A percentile compares a stretch with the other conserved stretches of the same genome.
Evolutionary conservation across 64 coral and sea anemone species (phyloP).

Genomic region (Dendronephthya gigantea): DNA sequence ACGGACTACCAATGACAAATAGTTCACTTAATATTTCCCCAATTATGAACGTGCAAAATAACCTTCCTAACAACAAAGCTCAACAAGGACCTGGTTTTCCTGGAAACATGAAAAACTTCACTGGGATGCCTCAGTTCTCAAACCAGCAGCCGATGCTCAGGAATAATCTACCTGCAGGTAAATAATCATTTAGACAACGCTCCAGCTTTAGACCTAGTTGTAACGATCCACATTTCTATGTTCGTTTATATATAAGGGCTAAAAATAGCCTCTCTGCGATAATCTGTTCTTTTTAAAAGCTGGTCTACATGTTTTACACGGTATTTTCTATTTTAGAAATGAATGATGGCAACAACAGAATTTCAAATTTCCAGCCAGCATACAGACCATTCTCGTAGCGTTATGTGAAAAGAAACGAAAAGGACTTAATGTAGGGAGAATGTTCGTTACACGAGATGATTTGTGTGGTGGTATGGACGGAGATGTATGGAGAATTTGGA

Average conservation of each 20-base stretch:
- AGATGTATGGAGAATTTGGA: not conserved
- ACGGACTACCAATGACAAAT: not conserved
- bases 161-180: not conserved
- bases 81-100: not conserved
- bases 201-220: no score
- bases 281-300: no score
- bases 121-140: not conserved
- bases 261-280: no score
- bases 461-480: not conserved
- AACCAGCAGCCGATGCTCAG: not conserved
- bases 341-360: not conserved
- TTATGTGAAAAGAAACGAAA: not conserved
- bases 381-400: not conserved
- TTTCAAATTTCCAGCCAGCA: not conserved
- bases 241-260: no score
- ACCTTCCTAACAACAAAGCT: not conserved
- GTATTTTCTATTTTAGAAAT: not conserved
- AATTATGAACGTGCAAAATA: not conserved
- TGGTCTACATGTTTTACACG: not conserved
- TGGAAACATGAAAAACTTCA: not conserved
- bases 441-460: not conserved
- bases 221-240: no score
- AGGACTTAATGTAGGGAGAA: no score
- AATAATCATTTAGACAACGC: no score
- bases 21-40: not conserved